Evolutionary conservation across 64 coral and sea anemone species (phyloP).

Genomic region (Stichodactyla mertensii): DNA sequence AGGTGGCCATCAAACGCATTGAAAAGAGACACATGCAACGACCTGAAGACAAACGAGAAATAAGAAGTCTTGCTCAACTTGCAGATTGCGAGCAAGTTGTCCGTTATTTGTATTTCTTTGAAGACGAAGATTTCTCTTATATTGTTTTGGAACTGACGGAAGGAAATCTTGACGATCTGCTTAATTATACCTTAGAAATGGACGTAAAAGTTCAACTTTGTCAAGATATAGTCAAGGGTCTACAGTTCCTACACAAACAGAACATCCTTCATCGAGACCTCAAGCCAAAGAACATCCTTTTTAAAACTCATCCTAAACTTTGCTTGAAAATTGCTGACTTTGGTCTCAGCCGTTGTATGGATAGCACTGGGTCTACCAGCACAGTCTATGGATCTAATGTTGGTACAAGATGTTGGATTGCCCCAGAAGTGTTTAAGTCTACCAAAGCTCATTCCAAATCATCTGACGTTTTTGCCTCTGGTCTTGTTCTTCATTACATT

Average conservation of each 20-base stretch:
- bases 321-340: constrained; percentile 71
- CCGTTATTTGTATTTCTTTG: constrained; percentile 7
- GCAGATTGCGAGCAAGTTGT: constrained; percentile 45
- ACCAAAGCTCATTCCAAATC: constrained; percentile 14
- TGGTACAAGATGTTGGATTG: constrained; percentile 68
- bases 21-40: neutral
- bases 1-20: constrained; percentile 21
- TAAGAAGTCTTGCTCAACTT: constrained; percentile 16
- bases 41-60: constrained; percentile 17
- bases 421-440: constrained; percentile 25
- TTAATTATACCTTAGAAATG: neutral
- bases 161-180: constrained; percentile 17
- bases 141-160: constrained; percentile 75
- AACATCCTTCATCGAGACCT: constrained; percentile 36
- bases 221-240: constrained; percentile 6
- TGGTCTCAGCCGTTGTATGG: constrained; percentile 40
- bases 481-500: constrained; percentile 63
- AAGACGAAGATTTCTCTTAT: constrained; percentile 24
- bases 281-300: constrained; percentile 33
- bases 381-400: constrained; percentile 26
- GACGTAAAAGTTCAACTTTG: constrained; percentile 13
- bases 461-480: constrained; percentile 51
- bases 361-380: neutral
- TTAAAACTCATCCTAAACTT: constrained; percentile 1
- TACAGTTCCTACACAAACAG: constrained; percentile 20